phyloP scores from a whole-genome alignment of 2,888 invertebrate species.

The Mesoligia furuncula region DNA sequence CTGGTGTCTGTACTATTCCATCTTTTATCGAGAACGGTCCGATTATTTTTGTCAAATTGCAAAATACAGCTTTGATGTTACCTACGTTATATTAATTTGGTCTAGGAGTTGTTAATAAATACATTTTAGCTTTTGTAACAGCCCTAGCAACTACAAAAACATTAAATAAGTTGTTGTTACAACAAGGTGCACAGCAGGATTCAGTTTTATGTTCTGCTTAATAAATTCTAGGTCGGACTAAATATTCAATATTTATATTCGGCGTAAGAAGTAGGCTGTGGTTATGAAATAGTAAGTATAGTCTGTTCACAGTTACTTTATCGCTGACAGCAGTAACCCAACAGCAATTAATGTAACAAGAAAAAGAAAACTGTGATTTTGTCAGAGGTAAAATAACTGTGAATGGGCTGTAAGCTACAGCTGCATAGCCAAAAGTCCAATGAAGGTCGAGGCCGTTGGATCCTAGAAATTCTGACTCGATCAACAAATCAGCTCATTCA shows the following conservation, averaged over 20 bases:
- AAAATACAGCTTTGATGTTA: not conserved
- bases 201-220: constrained; percentile 24
- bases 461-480: constrained; percentile 19
- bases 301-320: no score
- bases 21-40: not conserved
- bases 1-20: no score
- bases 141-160: not conserved
- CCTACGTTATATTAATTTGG: not conserved
- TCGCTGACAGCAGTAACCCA: no score
- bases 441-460: constrained; percentile 17
- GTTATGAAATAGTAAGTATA: constrained; percentile 14
- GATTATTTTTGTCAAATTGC: not conserved
- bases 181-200: not conserved
- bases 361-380: no score
- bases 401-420: not conserved
- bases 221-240: constrained; percentile 41
- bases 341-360: no score
- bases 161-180: not conserved
- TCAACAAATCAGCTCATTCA: not conserved
- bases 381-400: no score
- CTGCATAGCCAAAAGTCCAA: not conserved
- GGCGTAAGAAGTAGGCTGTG: not conserved
- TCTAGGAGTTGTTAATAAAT: not conserved
- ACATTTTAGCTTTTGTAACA: not conserved
- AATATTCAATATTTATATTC: constrained; percentile 25